A percentile compares a stretch with the other conserved stretches of the same genome.
phyloP scores from a whole-genome alignment of 2,888 invertebrate species.

The Agonopterix heracliana region DNA sequence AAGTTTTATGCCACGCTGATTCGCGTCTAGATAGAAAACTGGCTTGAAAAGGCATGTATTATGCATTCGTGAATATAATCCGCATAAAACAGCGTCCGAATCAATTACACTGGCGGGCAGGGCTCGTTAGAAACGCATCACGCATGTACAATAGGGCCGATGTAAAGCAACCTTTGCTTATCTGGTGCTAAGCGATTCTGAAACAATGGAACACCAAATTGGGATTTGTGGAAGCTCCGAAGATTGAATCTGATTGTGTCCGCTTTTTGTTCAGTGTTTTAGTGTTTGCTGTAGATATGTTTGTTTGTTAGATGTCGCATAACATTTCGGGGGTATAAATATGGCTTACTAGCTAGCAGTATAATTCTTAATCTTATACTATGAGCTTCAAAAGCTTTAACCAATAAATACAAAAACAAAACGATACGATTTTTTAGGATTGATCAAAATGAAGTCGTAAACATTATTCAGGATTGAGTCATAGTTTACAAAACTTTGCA shows the following conservation, averaged over 20 bases:
- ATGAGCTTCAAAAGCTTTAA: too few species aligned
- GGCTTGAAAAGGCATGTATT: constrained; percentile 57
- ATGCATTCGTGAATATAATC: constrained; percentile 74
- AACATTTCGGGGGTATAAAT: too few species aligned
- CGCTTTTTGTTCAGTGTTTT: background rate
- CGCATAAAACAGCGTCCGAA: constrained; percentile 69
- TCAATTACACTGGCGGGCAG: constrained; percentile 58
- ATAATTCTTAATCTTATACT: too few species aligned
- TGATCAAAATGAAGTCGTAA: too few species aligned
- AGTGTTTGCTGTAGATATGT: too few species aligned
- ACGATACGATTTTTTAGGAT: too few species aligned
- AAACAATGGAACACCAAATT: constrained; percentile 70
- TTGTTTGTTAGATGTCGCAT: too few species aligned
- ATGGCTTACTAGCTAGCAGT: too few species aligned
- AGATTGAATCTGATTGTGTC: constrained; percentile 34
- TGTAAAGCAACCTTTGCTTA: constrained; percentile 62
- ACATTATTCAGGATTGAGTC: too few species aligned
- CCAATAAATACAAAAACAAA: too few species aligned
- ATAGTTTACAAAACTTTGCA: too few species aligned
- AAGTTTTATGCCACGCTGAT: background rate
- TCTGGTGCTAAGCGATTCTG: constrained; percentile 63
- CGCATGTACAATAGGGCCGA: constrained; percentile 69
- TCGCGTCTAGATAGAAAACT: constrained; percentile 30
- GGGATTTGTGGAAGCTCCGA: constrained; percentile 30
- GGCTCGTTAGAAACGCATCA: constrained; percentile 75